Conservation (phyloP, 2,888 invertebrate species). For the Hyalella azteca region DNA sequence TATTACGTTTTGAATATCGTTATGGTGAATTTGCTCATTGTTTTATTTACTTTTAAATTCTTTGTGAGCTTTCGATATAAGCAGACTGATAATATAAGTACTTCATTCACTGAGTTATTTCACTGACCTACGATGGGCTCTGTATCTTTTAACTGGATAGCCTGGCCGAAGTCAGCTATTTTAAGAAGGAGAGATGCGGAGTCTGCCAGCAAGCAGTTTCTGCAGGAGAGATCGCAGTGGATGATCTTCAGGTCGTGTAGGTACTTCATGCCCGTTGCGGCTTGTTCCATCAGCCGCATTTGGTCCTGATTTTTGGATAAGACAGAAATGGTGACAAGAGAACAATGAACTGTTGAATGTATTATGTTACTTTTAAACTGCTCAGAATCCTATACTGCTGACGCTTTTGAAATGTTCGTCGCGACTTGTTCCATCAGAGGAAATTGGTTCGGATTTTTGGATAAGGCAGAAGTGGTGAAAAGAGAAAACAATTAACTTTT, state of each 20-base stretch:
- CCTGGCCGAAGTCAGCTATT: conserved; percentile 15
- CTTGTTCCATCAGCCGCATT: not conserved
- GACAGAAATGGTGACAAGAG: not conserved
- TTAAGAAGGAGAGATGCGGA: not conserved
- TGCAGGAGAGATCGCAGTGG: conserved; percentile 22
- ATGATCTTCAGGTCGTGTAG: conserved; percentile 31
- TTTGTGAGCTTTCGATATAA: too few relatives aligned
- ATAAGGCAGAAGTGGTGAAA: not conserved
- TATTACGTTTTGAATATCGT: too few relatives aligned
- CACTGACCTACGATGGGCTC: not conserved
- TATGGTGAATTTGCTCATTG: too few relatives aligned
- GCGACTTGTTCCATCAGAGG: not conserved
- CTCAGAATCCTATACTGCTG: too few relatives aligned
- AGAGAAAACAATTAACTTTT: not conserved
- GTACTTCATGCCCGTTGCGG: conserved; percentile 16
- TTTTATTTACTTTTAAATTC: too few relatives aligned
- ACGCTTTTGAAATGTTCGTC: too few relatives aligned
- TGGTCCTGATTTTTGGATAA: not conserved
- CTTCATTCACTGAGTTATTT: too few relatives aligned
- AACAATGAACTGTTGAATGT: too few relatives aligned
- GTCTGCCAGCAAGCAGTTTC: conserved; percentile 20
- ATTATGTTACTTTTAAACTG: too few relatives aligned
- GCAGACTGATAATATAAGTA: too few relatives aligned
- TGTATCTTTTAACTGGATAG: not conserved
- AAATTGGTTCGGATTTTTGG: not conserved